A percentile compares a stretch with the other conserved stretches of the same genome.
Evolutionary conservation across 2,888 invertebrate genomes (phyloP).

Genomic region (Chymomyza caudatula): DNA sequence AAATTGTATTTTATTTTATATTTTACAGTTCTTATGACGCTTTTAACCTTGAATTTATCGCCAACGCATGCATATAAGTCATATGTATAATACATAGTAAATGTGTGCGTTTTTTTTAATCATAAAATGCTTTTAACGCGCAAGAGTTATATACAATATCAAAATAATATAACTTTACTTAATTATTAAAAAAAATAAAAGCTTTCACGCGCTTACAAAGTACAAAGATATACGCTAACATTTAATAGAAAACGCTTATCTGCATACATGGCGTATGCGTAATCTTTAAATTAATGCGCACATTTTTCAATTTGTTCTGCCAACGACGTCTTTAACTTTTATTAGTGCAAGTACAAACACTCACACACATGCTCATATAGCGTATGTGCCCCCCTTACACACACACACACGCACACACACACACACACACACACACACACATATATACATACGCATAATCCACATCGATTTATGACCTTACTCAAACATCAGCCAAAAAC

Average conservation of each 20-base stretch:
- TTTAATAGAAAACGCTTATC: neutral
- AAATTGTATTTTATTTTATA: conserved; percentile 49
- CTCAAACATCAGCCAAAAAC: neutral
- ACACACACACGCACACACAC: neutral
- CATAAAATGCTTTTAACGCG: neutral
- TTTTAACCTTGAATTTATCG: conserved; percentile 1
- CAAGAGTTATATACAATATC: neutral
- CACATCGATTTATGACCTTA: conserved; percentile 2
- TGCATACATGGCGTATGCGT: conserved; percentile 51
- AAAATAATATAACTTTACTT: conserved; percentile 47
- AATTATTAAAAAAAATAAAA: conserved; percentile 29
- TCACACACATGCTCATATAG: neutral
- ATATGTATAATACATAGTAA: neutral
- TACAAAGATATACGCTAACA: neutral
- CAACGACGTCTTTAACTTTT: conserved; percentile 55
- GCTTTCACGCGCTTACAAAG: neutral
- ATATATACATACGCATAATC: neutral
- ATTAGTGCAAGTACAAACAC: conserved; percentile 40
- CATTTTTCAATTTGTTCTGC: conserved; percentile 12
- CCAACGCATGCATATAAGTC: neutral
- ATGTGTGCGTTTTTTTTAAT: neutral
- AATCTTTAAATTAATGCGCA: conserved; percentile 39
- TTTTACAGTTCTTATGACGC: conserved; percentile 7
- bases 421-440: neutral
- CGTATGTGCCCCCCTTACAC: neutral